phyloP scores from a whole-genome alignment of 2,888 invertebrate genomes.

The Tromatobia lineatoria region DNA sequence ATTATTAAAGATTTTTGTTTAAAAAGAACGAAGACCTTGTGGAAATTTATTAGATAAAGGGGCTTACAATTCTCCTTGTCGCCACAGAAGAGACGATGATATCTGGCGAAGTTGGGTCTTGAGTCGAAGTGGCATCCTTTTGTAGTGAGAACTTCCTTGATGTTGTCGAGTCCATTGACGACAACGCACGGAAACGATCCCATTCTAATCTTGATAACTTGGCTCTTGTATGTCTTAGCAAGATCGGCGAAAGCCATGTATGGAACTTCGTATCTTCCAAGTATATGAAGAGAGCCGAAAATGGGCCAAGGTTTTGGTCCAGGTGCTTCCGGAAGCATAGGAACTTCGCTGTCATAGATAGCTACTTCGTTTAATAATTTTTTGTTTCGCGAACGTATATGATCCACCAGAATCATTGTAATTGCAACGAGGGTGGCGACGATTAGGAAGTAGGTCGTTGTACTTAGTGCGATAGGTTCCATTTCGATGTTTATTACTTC shows the following conservation, averaged over 20 bases:
- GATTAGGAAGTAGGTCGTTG: slow-evolving; percentile 79
- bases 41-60: slow-evolving; percentile 49
- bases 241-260: slow-evolving; percentile 88
- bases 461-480: slow-evolving; percentile 74
- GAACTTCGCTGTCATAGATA: slow-evolving; percentile 70
- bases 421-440: slow-evolving; percentile 74
- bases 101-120: slow-evolving; percentile 89
- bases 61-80: slow-evolving; percentile 90
- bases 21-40: not conserved
- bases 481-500: slow-evolving; percentile 35
- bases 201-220: slow-evolving; percentile 87
- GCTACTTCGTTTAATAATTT: slow-evolving; percentile 10
- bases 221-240: slow-evolving; percentile 86
- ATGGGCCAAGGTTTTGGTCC: slow-evolving; percentile 87
- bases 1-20: too few relatives aligned
- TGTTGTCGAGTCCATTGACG: slow-evolving; percentile 88
- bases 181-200: slow-evolving; percentile 87
- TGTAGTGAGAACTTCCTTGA: slow-evolving; percentile 87
- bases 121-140: slow-evolving; percentile 89
- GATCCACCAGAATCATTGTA: slow-evolving; percentile 76
- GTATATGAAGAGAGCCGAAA: slow-evolving; percentile 87
- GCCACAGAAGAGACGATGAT: slow-evolving; percentile 88
- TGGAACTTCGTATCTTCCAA: slow-evolving; percentile 88
- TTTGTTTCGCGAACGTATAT: slow-evolving; percentile 70
- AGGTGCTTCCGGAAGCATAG: slow-evolving; percentile 84